Evolutionary conservation across 2,888 invertebrate species (phyloP), one percentile per base, ranked within the genome.

Genomic region (Ichneumon xanthorius): DNA sequence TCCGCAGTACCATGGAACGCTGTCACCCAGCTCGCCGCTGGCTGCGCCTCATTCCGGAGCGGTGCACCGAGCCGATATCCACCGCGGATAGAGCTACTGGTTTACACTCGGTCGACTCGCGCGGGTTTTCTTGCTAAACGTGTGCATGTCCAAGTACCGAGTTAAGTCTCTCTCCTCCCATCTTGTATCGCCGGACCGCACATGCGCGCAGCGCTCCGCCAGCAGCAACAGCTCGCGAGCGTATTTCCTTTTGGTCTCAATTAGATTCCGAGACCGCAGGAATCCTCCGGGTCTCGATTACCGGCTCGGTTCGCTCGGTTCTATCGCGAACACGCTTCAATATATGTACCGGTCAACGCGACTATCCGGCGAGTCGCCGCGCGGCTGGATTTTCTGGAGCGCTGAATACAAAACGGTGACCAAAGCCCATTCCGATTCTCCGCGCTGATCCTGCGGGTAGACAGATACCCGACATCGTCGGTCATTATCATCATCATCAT

Each of bases 181-280:
- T 55, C 55, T 55, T 37, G 72, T 30, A 65, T 19, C 40, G 37
- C 9, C 9, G 26, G 63, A 61, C 53, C 53, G 50, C 80, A 67
- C 67, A 65, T 73, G 72, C 61, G 80, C 76, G 2, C 65, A 68
- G 48, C 53, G 4, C 26, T 58, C 58, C 4, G 26, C 58, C 22
- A 26, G 11, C 58, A 22, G 58, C 11, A 76, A 65, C 76, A 53
- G 72, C 80, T 71, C 65, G 76, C 33, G n/a, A 80, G 55, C 30
- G 50, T 77, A 77, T 40, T 77, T 77, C 63, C 72, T 78, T 68
- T 78, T 78, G 73, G 81, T 85, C 78, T 81, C 86, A 85, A 87
- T 87, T 86, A 87, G 84, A 87, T 86, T 84, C 85, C 79, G 37
- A 61, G 81, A 85, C 83, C 85, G 61, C 87, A 87, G 85, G 83